Evolutionary conservation across 2,797 vertebrate genomes (phyloP).

Genomic region (Rhabdomys pumilio): DNA sequence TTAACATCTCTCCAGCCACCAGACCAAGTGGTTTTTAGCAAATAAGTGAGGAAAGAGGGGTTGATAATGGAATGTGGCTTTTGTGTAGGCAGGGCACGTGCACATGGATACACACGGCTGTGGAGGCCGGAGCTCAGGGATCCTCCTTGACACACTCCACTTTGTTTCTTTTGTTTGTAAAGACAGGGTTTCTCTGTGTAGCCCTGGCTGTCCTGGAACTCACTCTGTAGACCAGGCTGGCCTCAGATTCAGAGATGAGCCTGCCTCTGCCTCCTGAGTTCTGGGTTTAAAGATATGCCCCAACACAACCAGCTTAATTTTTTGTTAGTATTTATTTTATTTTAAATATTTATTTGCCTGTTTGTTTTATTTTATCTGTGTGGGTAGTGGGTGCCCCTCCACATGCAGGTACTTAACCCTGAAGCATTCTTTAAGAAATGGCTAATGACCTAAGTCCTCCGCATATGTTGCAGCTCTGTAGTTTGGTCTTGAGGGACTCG

Average conservation of each 20-base stretch:
- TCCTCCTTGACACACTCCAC: neutral
- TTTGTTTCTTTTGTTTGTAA: too few relatives aligned
- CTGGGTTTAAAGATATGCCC: too few relatives aligned
- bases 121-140: neutral
- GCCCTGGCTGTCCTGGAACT: too few relatives aligned
- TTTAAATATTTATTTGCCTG: neutral
- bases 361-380: neutral
- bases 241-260: neutral
- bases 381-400: neutral
- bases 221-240: too few relatives aligned
- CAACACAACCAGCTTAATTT: neutral
- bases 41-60: neutral
- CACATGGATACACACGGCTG: neutral
- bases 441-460: neutral
- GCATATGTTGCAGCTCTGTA: too few relatives aligned
- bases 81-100: neutral
- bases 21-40: neutral
- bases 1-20: neutral
- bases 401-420: neutral
- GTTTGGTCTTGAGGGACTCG: neutral
- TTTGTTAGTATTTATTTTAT: neutral
- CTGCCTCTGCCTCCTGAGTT: neutral
- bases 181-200: too few relatives aligned
- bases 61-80: neutral
- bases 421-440: neutral